Percentiles rank a stretch among this genome's conserved stretches.
Conservation (phyloP, 2,113 vertebrate genomes). For the Misgurnus anguillicaudatus region DNA sequence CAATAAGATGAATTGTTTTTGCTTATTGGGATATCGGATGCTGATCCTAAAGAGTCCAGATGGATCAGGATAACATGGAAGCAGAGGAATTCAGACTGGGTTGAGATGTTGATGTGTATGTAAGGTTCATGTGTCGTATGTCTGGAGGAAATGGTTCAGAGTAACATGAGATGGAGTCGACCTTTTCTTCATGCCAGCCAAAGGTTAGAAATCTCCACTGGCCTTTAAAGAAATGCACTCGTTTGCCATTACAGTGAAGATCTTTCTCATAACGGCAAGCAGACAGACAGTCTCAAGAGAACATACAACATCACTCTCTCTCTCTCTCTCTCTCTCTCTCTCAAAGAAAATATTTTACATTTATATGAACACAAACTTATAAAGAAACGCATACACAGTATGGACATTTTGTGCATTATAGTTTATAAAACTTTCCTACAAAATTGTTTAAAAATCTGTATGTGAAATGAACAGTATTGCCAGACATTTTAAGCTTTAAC, state of each 20-base stretch:
- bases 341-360: neutral
- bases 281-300: conserved; percentile 63
- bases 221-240: conserved; percentile 79
- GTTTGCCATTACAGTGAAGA: conserved; percentile 76
- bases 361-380: neutral
- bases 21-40: too few relatives aligned
- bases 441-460: too few relatives aligned
- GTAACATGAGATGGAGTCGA: conserved; percentile 69
- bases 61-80: too few relatives aligned
- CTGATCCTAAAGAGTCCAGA: too few relatives aligned
- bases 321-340: conserved; percentile 1
- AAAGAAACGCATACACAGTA: too few relatives aligned
- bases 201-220: conserved; percentile 82
- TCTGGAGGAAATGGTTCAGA: conserved; percentile 58
- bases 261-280: conserved; percentile 58
- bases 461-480: too few relatives aligned
- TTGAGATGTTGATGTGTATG: conserved; percentile 6
- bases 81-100: too few relatives aligned
- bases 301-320: neutral
- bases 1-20: too few relatives aligned
- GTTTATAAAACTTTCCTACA: too few relatives aligned
- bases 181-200: conserved; percentile 79
- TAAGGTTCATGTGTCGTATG: conserved; percentile 30
- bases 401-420: too few relatives aligned
- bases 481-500: too few relatives aligned